Base-by-base conservation (phyloP, 2,797 vertebrate genomes). In the Microchirus variegatus region DNA sequence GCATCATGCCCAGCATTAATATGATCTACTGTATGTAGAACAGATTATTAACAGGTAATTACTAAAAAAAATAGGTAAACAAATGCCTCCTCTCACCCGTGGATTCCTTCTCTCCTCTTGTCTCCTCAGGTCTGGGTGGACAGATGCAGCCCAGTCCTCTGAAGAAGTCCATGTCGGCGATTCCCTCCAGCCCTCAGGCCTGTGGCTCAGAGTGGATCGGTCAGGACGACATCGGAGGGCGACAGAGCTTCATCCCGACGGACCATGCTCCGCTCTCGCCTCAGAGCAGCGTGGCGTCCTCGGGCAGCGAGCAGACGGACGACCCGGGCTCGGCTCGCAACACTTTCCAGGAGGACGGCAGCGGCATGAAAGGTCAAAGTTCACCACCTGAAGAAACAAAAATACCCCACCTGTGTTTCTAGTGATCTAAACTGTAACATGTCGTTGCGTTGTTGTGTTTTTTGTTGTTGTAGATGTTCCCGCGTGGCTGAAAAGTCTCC, bases 251-350 rank as follows among this genome's bases (percentile, higher is more conserved):
- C 67, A 80, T 90, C 46, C 88, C 93, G 13, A 85, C 94, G 37
- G 96, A 97, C 69, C 96, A 96, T 1, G 96, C 96, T 0, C 96
- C 96, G 17, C 94, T 98, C 47, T 98, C 96, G 0, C 96, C 96
- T 8, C 96, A 98, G 90, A 97, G 96, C 91, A 98, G 96, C 18
- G 95, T 96, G 59, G 96, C 96, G n/a, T 98, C 96, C 16, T 98
- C 96, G 0, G 96, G 96, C 85, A 98, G 96, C 7, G 96, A 98
- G 80, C 96, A 97, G 91, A 96, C 96, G 0, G 96, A 98, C 82
- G 96, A 98, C 35, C 92, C 94, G 77, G 84, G 92, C 50, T 92
- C 92, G 42, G 74, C 88, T 26, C 94, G 96, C 60, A 98, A 98
- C 90, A 96, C 95, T 65, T 98, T 98, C 86, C 95, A 96, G 80